These are phyloP conservation scores for Neuroscelio doddi DNA, from an alignment of 2,888 invertebrate species.

Conservation along the genomic window DNA sequence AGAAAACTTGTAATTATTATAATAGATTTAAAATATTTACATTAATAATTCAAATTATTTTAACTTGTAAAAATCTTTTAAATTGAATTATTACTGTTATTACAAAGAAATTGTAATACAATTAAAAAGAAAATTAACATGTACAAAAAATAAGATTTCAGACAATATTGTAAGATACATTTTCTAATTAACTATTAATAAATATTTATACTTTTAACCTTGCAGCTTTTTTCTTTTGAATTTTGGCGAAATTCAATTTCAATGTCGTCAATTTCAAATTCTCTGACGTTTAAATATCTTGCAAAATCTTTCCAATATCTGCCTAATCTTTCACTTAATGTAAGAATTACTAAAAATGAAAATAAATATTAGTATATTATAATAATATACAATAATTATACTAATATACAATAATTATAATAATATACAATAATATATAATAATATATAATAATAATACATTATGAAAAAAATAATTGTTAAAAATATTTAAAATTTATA, in stretches of 20 bases:
- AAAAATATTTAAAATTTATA: too few relatives aligned
- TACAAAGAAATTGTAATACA: background rate
- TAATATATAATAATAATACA: conserved; percentile 2
- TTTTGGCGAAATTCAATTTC: conserved; percentile 49
- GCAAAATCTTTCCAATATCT: conserved; percentile 62
- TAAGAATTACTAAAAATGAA: conserved; percentile 57
- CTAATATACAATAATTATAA: too few relatives aligned
- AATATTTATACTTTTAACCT: too few relatives aligned
- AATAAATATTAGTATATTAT: conserved; percentile 19
- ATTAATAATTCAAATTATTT: too few relatives aligned
- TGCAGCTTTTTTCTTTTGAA: conserved; percentile 54
- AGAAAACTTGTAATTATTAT: conserved; percentile 11
- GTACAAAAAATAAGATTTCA: too few relatives aligned
- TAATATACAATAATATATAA: background rate
- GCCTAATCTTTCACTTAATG: conserved; percentile 58
- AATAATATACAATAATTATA: background rate
- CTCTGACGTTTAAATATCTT: conserved; percentile 58
- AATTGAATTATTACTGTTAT: conserved; percentile 1
- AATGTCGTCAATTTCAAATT: conserved; percentile 59
- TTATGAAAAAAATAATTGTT: too few relatives aligned
- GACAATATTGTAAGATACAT: too few relatives aligned
- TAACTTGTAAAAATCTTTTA: too few relatives aligned
- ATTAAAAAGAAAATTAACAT: conserved; percentile 3
- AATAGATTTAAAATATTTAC: conserved; percentile 3
- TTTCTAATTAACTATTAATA: too few relatives aligned